A percentile compares a stretch with the other conserved stretches of the same genome.
Evolutionary conservation across 2,113 vertebrate genomes (phyloP).

Genomic region (Hydrolagus affinis): DNA sequence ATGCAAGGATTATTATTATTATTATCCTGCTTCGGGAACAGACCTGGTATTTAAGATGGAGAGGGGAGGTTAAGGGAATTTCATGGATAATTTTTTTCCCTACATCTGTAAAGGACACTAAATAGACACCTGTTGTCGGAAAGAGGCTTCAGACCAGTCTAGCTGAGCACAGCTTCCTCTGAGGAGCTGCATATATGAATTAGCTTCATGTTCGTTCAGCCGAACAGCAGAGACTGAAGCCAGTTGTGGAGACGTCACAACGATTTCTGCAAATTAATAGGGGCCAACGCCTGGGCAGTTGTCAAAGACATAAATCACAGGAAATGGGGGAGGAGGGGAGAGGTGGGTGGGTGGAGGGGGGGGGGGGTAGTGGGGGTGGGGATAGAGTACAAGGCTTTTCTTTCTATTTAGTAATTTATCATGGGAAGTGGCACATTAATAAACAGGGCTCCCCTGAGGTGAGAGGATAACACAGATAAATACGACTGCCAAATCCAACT

Average conservation of each 20-base stretch:
- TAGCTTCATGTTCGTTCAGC: conserved; percentile 30
- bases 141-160: conserved; percentile 42
- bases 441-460: conserved; percentile 74
- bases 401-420: conserved; percentile 81
- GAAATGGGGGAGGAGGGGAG: conserved; percentile 57
- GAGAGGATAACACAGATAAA: conserved; percentile 70
- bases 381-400: conserved; percentile 71
- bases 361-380: conserved; percentile 47
- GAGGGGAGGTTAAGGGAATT: no score
- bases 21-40: no score
- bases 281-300: conserved; percentile 41
- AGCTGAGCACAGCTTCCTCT: conserved; percentile 42
- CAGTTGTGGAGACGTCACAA: conserved; percentile 38
- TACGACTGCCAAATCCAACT: conserved; percentile 63
- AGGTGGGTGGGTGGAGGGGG: conserved; percentile 56
- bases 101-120: no score
- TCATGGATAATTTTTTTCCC: no score
- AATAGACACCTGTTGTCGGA: conserved; percentile 42
- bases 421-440: conserved; percentile 79
- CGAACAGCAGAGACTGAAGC: conserved; percentile 34
- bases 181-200: conserved; percentile 37
- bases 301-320: conserved; percentile 60
- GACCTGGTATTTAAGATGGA: no score
- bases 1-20: no score
- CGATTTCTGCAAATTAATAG: conserved; percentile 50